phyloP scores from a whole-genome alignment of 2,888 invertebrate species.

The Amblyjoppa proteus region DNA sequence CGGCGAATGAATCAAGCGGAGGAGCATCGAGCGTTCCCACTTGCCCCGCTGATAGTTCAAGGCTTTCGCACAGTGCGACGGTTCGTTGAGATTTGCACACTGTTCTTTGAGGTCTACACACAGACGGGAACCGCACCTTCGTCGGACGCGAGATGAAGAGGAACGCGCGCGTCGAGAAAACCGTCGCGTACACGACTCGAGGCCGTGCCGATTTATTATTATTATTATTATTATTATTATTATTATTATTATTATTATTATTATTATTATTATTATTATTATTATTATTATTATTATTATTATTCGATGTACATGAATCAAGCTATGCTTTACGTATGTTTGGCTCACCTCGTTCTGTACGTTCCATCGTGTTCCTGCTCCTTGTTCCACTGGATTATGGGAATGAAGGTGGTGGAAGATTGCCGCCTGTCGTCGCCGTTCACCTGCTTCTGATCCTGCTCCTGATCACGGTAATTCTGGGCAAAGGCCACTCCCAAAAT shows the following conservation, averaged over 20 bases:
- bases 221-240: too few relatives aligned
- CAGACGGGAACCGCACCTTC: conserved; percentile 39
- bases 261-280: too few relatives aligned
- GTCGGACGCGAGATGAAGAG: not conserved
- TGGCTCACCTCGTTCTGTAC: conserved; percentile 90
- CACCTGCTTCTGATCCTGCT: conserved; percentile 64
- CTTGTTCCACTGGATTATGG: conserved; percentile 93
- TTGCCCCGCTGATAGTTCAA: conserved; percentile 59
- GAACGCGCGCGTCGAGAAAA: not conserved
- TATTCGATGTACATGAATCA: not conserved
- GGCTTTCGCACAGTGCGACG: conserved; percentile 61
- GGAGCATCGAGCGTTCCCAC: not conserved
- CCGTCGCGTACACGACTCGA: not conserved
- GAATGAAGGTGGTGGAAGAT: conserved; percentile 90
- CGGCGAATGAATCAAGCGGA: conserved; percentile 1
- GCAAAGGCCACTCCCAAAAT: conserved; percentile 80
- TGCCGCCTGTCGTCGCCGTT: conserved; percentile 73
- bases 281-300: too few relatives aligned
- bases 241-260: too few relatives aligned
- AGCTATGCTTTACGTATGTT: not conserved
- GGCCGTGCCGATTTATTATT: not conserved
- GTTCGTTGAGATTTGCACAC: not conserved
- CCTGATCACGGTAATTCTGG: conserved; percentile 72
- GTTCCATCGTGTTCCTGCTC: conserved; percentile 94
- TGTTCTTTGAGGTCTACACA: not conserved